Evolutionary conservation across 2,113 vertebrate genomes (phyloP), one percentile per base, ranked within the genome.

Genomic region (Eubucco bourcierii): DNA sequence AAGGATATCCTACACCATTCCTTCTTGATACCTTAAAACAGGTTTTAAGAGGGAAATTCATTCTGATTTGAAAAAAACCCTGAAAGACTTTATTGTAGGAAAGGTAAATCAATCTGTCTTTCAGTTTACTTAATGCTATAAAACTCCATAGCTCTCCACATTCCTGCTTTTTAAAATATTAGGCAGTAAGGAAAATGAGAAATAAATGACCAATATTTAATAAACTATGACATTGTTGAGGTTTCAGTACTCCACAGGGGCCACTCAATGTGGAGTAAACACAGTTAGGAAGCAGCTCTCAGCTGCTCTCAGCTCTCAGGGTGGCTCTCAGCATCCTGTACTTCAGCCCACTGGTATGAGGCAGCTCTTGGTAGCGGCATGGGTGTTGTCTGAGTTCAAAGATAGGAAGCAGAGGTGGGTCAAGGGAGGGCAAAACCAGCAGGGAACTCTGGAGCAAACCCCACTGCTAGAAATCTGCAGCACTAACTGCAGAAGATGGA

Each of bases 291-390:
- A 39, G 65, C n/a, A 37, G 68, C 9, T 39, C 37, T 39, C 37
- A 39, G 10, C 37, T 39, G 37, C 37, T 39, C 37, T 39, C 37
- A 39, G 37, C 37, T 39, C 37, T 83, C 21, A 6, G 4, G 53
- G 41, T 52, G 27, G n/a, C 14, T 60, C 9, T 34, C 2, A 1
- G 71, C 25, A n/a, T 7, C 19, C 0, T 0, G 27, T 15, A 18
- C 23, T 4, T 70, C 19, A 37, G 16, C 31, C 15, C 7, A 3
- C 13, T 1, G 1, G 44, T 2, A 3, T 1, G 52, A 39, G 33
- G 4, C 27, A 20, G 1, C 2, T 1, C 88, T 66, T 2, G 0
- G 15, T 47, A 44, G 21, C 0, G 0, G 3, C 64, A 12, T 4
- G 3, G 50, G 39, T 46, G 58, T 24, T 1, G 0, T 9, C 17